These are phyloP conservation scores for Wiebesia pumilae DNA, from an alignment of 1,140 invertebrate genomes.

Conservation along the genomic window DNA sequence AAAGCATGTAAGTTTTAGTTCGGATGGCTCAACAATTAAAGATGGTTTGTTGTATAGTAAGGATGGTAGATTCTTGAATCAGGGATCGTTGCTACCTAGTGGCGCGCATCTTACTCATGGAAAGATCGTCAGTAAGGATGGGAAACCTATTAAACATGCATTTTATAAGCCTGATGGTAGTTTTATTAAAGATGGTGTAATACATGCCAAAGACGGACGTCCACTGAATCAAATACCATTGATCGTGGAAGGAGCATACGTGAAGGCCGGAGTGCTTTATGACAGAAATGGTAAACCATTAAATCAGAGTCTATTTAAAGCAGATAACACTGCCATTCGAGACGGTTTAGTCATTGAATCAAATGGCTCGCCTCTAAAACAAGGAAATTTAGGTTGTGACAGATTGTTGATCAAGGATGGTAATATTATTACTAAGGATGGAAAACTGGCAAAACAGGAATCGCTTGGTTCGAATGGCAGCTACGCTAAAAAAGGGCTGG, in stretches of 20 bases:
- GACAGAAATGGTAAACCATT: slow-evolving; percentile 61
- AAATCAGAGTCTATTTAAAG: slow-evolving; percentile 69
- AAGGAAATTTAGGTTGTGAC: slow-evolving; percentile 64
- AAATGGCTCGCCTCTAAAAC: slow-evolving; percentile 58
- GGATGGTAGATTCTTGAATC: slow-evolving; percentile 68
- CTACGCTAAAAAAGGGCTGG: slow-evolving; percentile 67
- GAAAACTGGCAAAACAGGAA: slow-evolving; percentile 70
- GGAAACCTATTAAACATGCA: slow-evolving; percentile 67
- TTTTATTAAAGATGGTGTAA: slow-evolving; percentile 69
- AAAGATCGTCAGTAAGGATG: slow-evolving; percentile 69
- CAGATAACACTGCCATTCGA: slow-evolving; percentile 64
- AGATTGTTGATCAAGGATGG: slow-evolving; percentile 67
- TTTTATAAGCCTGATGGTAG: slow-evolving; percentile 70
- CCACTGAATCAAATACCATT: slow-evolving; percentile 67
- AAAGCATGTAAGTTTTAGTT: slow-evolving; percentile 68
- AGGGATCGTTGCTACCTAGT: slow-evolving; percentile 68
- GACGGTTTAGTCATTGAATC: slow-evolving; percentile 65
- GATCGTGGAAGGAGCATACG: slow-evolving; percentile 65
- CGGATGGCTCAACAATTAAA: slow-evolving; percentile 68
- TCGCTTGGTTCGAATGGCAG: slow-evolving; percentile 67
- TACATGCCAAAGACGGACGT: slow-evolving; percentile 65
- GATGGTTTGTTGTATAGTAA: slow-evolving; percentile 68
- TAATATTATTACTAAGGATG: slow-evolving; percentile 65
- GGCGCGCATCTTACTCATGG: slow-evolving; percentile 70
- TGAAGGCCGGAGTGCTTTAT: slow-evolving; percentile 67